A percentile compares a stretch with the other conserved stretches of the same genome.
These are phyloP conservation scores for Drosophila varians DNA, from an alignment of 1,140 invertebrate species.

Conservation along the genomic window DNA sequence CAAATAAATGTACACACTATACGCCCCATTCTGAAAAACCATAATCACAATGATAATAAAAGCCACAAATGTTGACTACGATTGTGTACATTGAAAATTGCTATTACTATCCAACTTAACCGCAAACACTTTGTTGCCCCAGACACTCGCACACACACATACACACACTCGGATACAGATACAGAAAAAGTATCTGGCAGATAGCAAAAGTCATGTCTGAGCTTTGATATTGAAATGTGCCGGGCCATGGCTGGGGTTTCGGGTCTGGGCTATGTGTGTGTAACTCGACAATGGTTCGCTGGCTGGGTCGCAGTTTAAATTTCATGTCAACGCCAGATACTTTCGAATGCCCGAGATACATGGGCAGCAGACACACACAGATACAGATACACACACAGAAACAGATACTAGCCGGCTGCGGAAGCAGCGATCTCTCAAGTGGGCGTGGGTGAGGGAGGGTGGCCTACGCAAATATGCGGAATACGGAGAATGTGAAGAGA, in stretches of 20 bases:
- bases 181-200: conserved; percentile 38
- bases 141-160: conserved; percentile 9
- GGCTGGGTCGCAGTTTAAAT: conserved; percentile 48
- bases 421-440: conserved; percentile 21
- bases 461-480: no score
- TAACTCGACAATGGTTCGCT: conserved; percentile 33
- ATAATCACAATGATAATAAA: conserved; percentile 18
- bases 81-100: conserved; percentile 13
- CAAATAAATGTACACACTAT: conserved; percentile 3
- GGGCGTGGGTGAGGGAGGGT: no score
- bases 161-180: neutral
- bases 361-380: conserved; percentile 4
- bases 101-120: conserved; percentile 38
- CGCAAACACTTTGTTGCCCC: conserved; percentile 43
- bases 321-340: conserved; percentile 60
- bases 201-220: conserved; percentile 55
- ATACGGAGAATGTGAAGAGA: no score
- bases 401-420: conserved; percentile 4
- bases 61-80: conserved; percentile 23
- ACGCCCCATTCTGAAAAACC: neutral
- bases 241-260: neutral
- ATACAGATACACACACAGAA: neutral
- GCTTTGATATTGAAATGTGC: conserved; percentile 50
- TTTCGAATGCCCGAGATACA: conserved; percentile 27
- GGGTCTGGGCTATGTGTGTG: neutral